A percentile compares a stretch with the other conserved stretches of the same genome.
These are phyloP conservation scores for Taenioides sp. DNA, from an alignment of 2,797 vertebrate species.

Conservation along the genomic window DNA sequence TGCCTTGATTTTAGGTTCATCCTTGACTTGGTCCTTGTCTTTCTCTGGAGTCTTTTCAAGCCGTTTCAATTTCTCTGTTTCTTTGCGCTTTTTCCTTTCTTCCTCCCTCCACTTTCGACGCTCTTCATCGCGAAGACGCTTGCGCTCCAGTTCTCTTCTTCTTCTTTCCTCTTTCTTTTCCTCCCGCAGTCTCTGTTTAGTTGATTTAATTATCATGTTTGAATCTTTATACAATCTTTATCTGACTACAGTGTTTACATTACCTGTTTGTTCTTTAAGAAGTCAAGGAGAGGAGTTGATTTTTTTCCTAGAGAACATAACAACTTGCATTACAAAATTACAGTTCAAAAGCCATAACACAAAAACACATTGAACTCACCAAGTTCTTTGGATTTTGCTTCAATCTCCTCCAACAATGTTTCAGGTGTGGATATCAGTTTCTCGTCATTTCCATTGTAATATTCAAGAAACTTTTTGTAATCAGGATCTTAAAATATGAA, in stretches of 20 bases:
- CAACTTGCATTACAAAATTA: neutral
- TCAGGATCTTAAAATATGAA: conserved; percentile 84
- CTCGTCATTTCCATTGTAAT: conserved; percentile 92
- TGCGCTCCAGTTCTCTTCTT: conserved; percentile 92
- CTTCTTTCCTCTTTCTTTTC: conserved; percentile 97
- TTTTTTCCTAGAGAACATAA: conserved; percentile 84
- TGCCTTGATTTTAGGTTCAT: conserved; percentile 99
- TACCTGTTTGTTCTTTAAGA: conserved; percentile 99
- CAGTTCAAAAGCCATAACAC: neutral
- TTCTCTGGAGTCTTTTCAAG: conserved; percentile 86
- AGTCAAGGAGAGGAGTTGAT: conserved; percentile 95
- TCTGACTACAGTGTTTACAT: conserved; percentile 15
- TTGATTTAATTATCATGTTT: neutral
- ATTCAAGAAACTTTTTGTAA: conserved; percentile 95
- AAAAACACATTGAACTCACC: conserved; percentile 73
- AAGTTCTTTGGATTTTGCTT: conserved; percentile 95
- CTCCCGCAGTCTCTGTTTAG: conserved; percentile 88
- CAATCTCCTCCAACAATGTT: conserved; percentile 95
- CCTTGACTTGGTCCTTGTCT: conserved; percentile 89
- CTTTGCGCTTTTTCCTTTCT: conserved; percentile 93
- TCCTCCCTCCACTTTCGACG: conserved; percentile 98
- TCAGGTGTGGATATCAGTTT: conserved; percentile 95
- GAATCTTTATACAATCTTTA: neutral
- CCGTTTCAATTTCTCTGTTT: conserved; percentile 92
- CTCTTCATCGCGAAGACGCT: conserved; percentile 94